Evolutionary conservation across 2,888 invertebrate species (phyloP), one percentile per base, ranked within the genome.

Genomic region (Sialis fuliginosa): DNA sequence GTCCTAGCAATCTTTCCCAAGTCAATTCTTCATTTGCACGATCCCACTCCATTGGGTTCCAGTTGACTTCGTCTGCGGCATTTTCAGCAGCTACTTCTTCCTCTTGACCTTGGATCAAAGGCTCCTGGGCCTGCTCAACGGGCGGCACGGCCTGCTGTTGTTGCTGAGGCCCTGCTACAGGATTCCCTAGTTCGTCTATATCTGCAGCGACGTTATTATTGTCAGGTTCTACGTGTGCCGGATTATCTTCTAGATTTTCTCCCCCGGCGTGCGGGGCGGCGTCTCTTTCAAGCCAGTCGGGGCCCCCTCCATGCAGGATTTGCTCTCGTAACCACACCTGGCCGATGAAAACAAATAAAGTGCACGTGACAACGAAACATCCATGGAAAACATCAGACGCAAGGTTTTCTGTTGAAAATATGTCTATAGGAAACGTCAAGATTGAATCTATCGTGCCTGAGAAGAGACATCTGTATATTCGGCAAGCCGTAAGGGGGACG

Each of bases 1-100:
- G 67, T 0, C 97, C 97, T 1, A 98, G 71, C 6, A 98, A 69
- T 52, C 95, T 76, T 62, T 98, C 97, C 98, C 98, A 98, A 0
- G 97, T 98, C 31, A 98, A 68, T 63, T 98, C 98, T 60, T 96
- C 98, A 8, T 90, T 92, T 0, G 93, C 93, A 52, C 95, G 73
- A 61, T 97, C 96, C 95, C 95, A 97, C 60, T 96, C 96, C 76
- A 96, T 91, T 0, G 93, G 95, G 65, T 96, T 96, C 93, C 96
- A 96, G 59, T 93, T 93, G 50, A 79, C 86, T 57, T 85, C 86
- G 58, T 85, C 83, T 5, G 79, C 78, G 33, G 72, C 77, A 53
- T 76, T 51, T 13, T 60, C 66, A 44, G 68, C 68, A 45, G 61
- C 48, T 64, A 69, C 60, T 73, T 74, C 49, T 70, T 72, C 56